These are phyloP conservation scores for Peromyscus californicus DNA, from an alignment of 2,113 vertebrate species.

Conservation along the genomic window DNA sequence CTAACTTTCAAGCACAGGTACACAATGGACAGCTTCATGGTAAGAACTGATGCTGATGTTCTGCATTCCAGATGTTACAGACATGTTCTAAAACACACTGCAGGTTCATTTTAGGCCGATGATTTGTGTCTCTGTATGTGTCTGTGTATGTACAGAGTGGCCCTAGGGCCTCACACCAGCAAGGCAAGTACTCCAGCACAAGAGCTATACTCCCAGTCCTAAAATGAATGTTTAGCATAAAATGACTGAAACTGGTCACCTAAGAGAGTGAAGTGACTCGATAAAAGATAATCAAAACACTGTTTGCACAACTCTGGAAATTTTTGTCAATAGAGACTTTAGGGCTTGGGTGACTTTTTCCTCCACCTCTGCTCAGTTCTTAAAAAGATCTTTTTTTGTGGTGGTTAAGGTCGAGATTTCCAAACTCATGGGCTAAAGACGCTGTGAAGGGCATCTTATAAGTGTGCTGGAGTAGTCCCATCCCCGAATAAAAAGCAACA, in stretches of 20 bases:
- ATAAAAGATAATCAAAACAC: neutral
- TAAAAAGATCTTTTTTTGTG: neutral
- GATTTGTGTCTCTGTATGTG: neutral
- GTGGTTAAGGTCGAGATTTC: neutral
- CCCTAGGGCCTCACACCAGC: neutral
- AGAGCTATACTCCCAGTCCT: neutral
- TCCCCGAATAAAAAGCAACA: neutral
- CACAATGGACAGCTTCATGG: neutral
- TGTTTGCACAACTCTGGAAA: neutral
- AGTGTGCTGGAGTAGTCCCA: neutral
- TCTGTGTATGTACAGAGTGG: neutral
- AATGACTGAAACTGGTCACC: neutral
- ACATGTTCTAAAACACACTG: constrained; percentile 11
- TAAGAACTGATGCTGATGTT: neutral
- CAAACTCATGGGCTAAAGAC: neutral
- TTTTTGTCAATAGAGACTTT: neutral
- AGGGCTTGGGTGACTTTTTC: neutral
- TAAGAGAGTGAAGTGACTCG: neutral
- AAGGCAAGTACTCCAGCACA: neutral
- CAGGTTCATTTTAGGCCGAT: neutral
- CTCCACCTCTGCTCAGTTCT: neutral
- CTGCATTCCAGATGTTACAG: neutral
- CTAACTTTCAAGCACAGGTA: neutral
- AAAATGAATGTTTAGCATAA: neutral
- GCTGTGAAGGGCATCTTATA: neutral